Evolutionary conservation across 2,888 invertebrate genomes (phyloP).

Genomic region (Xanthorhoe designata): DNA sequence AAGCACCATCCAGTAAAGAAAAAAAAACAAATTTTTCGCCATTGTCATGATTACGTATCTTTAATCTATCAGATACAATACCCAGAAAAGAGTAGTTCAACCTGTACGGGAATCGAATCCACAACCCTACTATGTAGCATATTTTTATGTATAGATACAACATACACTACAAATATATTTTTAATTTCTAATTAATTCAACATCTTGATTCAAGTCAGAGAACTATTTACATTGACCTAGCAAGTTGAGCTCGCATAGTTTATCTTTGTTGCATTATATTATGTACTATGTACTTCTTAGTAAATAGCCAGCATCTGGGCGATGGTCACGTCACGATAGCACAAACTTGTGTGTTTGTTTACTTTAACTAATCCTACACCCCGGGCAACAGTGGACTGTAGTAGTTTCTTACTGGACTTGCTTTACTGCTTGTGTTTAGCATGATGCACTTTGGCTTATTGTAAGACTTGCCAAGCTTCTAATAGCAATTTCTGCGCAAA

Average conservation of each 20-base stretch:
- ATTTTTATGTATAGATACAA: too few species aligned
- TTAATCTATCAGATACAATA: too few species aligned
- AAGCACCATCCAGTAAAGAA: background rate
- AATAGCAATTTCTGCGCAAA: constrained; percentile 10
- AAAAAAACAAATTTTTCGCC: background rate
- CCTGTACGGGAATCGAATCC: too few species aligned
- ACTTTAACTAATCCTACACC: constrained; percentile 60
- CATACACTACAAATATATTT: too few species aligned
- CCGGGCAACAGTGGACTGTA: constrained; percentile 38
- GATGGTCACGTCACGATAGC: constrained; percentile 68
- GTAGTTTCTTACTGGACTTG: constrained; percentile 25
- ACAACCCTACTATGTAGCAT: too few species aligned
- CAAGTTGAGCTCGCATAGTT: constrained; percentile 6
- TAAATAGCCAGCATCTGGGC: constrained; percentile 60
- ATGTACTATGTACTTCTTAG: constrained; percentile 29
- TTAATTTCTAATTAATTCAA: too few species aligned
- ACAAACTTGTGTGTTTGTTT: constrained; percentile 68
- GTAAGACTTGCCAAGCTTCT: constrained; percentile 25
- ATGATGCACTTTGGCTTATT: constrained; percentile 31
- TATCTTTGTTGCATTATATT: constrained; percentile 12
- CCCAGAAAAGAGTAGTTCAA: too few species aligned
- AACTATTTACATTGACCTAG: background rate
- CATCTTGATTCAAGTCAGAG: background rate
- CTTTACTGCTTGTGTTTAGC: constrained; percentile 13
- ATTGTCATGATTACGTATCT: background rate